Conservation (phyloP, 2,113 vertebrate species). For the Hippocampus barbouri region DNA sequence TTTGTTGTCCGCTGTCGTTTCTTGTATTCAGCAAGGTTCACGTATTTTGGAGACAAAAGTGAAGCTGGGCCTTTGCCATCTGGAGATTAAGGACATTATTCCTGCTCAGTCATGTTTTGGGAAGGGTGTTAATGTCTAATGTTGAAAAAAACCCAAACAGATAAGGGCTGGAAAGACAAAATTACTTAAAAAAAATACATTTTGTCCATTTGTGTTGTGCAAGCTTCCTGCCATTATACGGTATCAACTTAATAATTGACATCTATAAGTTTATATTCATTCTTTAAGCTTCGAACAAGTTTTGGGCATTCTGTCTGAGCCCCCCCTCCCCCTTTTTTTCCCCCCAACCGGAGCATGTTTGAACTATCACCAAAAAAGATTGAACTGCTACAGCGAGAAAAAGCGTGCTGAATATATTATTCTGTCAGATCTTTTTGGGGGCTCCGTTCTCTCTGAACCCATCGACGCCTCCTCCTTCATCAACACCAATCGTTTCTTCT, state of each 20-base stretch:
- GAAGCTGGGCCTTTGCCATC: neutral
- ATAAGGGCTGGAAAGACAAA: too few relatives aligned
- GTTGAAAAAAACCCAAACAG: too few relatives aligned
- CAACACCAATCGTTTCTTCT: slow-evolving; percentile 1
- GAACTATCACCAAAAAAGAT: neutral
- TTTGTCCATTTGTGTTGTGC: neutral
- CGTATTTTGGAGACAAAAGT: neutral
- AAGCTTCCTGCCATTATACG: slow-evolving; percentile 20
- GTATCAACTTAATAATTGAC: slow-evolving; percentile 26
- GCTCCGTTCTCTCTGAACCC: slow-evolving; percentile 34
- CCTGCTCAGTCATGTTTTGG: too few relatives aligned
- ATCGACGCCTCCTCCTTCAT: slow-evolving; percentile 32
- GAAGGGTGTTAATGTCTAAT: too few relatives aligned
- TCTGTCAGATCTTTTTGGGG: slow-evolving; percentile 46
- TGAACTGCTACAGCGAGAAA: slow-evolving; percentile 1
- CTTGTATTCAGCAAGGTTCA: neutral
- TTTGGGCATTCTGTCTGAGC: neutral
- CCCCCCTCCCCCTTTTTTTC: neutral
- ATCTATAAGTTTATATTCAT: slow-evolving; percentile 11
- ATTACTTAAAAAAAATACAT: too few relatives aligned
- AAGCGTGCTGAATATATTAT: slow-evolving; percentile 43
- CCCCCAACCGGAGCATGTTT: neutral
- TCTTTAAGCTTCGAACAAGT: neutral
- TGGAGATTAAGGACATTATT: neutral
- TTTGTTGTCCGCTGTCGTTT: neutral